phyloP scores from a whole-genome alignment of 2,113 vertebrate species.

The Rhinoderma darwinii region DNA sequence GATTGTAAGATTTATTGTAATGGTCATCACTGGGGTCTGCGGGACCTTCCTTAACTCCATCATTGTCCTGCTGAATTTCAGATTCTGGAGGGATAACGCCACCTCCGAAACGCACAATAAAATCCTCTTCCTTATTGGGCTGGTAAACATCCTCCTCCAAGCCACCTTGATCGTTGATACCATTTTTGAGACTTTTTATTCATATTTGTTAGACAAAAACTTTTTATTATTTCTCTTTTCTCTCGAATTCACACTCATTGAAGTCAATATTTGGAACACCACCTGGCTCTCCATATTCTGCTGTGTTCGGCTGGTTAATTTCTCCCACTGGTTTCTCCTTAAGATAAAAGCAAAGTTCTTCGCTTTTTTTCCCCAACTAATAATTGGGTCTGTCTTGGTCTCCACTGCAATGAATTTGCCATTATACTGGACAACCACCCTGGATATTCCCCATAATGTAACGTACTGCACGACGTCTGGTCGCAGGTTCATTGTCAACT shows the following conservation, averaged over 20 bases:
- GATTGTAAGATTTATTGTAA: background rate
- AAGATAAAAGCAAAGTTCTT: background rate
- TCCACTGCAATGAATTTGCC: background rate
- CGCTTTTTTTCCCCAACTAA: background rate
- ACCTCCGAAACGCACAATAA: no score
- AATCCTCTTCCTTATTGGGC: background rate
- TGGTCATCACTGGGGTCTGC: background rate
- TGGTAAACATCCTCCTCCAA: background rate
- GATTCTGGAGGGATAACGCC: background rate
- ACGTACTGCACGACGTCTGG: background rate
- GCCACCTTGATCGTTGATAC: background rate
- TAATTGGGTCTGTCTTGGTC: background rate
- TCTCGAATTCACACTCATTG: background rate
- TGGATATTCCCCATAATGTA: background rate
- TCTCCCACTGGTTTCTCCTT: background rate
- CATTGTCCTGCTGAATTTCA: background rate
- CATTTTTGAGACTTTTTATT: background rate
- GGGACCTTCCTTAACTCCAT: background rate
- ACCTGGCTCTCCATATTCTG: background rate
- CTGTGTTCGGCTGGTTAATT: background rate
- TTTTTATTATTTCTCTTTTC: background rate
- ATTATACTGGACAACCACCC: background rate
- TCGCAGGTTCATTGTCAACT: no score
- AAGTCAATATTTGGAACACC: background rate
- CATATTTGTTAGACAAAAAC: background rate